Evolutionary conservation across 2,113 vertebrate genomes (phyloP).

Genomic region (Sarotherodon lohbergeri): DNA sequence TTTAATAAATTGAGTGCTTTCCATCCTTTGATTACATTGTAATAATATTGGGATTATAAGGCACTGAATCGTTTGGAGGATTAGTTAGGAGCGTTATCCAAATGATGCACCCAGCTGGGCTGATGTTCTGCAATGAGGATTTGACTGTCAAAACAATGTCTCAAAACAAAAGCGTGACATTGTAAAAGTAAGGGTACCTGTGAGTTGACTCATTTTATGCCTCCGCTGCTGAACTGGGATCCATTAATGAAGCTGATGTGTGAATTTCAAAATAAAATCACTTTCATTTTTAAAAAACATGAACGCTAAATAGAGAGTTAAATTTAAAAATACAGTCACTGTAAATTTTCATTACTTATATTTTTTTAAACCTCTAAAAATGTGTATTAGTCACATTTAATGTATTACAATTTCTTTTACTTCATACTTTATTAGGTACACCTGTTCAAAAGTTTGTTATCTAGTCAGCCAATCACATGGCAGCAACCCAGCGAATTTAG

Average conservation of each 20-base stretch:
- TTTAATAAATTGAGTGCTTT: conserved; percentile 1
- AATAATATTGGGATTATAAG: neutral
- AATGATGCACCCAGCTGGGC: neutral
- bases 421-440: neutral
- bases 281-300: neutral
- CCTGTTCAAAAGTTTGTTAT: neutral
- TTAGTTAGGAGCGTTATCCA: neutral
- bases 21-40: neutral
- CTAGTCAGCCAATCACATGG: neutral
- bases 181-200: neutral
- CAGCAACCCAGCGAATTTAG: neutral
- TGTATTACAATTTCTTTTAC: neutral
- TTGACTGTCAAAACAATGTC: neutral
- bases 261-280: neutral
- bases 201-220: neutral
- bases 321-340: neutral
- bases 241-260: neutral
- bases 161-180: neutral
- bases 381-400: neutral
- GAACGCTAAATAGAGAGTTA: neutral
- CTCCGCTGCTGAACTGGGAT: neutral
- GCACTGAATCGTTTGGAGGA: neutral
- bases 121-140: neutral
- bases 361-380: neutral
- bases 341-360: neutral